Evolutionary conservation across 1,140 invertebrate species (phyloP).

Genomic region (Halictus rubicundus): DNA sequence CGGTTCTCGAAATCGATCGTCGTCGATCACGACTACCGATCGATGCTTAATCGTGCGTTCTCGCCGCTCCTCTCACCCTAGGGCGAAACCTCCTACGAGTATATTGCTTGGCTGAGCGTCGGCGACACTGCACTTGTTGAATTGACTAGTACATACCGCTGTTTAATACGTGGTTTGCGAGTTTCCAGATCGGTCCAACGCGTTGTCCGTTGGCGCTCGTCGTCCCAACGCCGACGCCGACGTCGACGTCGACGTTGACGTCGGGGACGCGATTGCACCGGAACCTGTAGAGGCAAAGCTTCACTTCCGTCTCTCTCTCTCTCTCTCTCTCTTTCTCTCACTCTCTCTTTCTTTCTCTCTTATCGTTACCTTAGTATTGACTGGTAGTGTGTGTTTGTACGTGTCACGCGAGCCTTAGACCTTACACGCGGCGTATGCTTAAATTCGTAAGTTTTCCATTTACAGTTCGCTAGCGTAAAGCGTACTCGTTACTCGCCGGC

Average conservation of each 20-base stretch:
- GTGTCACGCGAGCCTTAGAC: constrained; percentile 33
- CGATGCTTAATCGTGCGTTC: constrained; percentile 1
- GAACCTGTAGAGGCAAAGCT: constrained; percentile 49
- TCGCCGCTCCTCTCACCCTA: constrained; percentile 12
- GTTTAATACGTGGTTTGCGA: constrained; percentile 18
- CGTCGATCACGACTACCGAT: constrained; percentile 23
- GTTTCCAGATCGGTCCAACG: constrained; percentile 14
- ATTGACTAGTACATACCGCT: constrained; percentile 70
- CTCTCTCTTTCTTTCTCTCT: neutral
- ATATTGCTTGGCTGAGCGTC: constrained; percentile 72
- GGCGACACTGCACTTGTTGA: constrained; percentile 69
- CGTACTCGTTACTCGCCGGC: constrained; percentile 58
- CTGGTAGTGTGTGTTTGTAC: constrained; percentile 20
- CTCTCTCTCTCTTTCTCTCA: too few relatives aligned
- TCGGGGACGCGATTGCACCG: too few relatives aligned
- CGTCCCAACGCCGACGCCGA: neutral
- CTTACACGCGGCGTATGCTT: constrained; percentile 33
- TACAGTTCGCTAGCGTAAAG: constrained; percentile 36
- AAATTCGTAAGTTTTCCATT: constrained; percentile 48
- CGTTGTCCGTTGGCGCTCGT: constrained; percentile 11
- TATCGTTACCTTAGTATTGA: constrained; percentile 51
- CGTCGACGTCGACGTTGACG: neutral
- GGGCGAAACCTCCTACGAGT: constrained; percentile 45
- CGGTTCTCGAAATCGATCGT: constrained; percentile 61
- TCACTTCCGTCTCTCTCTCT: constrained; percentile 43